Conservation (phyloP, 1,140 invertebrate genomes). For the Drosophila azteca region DNA sequence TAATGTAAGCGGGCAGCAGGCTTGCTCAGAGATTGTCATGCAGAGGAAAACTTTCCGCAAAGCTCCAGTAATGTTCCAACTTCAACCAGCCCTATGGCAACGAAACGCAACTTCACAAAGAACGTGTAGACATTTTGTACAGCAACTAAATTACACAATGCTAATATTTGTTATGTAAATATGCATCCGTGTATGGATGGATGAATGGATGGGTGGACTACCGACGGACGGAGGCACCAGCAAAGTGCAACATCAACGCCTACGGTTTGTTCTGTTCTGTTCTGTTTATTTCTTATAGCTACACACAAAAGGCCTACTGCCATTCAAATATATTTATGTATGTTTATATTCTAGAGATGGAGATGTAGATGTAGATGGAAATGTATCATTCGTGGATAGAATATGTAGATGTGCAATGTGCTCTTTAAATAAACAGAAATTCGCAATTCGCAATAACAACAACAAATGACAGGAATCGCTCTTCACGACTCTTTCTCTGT, state of each 20-base stretch:
- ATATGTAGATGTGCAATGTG: constrained; percentile 8
- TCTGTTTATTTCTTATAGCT: constrained; percentile 51
- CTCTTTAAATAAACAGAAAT: constrained; percentile 49
- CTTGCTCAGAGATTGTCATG: no score
- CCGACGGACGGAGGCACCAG: constrained; percentile 10
- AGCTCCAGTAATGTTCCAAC: background rate
- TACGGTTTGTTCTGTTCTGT: constrained; percentile 28
- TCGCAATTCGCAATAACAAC: constrained; percentile 33
- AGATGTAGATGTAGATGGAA: no score
- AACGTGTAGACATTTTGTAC: constrained; percentile 62
- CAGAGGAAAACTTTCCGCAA: no score
- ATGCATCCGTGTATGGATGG: constrained; percentile 37
- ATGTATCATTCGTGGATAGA: no score
- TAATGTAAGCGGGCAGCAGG: no score
- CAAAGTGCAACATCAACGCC: constrained; percentile 35
- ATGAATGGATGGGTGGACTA: constrained; percentile 16
- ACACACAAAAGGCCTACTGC: constrained; percentile 46
- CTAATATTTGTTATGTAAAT: constrained; percentile 73
- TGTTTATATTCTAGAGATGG: background rate
- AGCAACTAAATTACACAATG: constrained; percentile 81
- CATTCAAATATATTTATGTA: constrained; percentile 9
- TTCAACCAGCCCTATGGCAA: background rate
- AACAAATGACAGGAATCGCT: constrained; percentile 44
- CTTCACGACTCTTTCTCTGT: background rate
- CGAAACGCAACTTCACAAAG: background rate